These are phyloP conservation scores for Peribatodes rhomboidaria DNA, from an alignment of 2,888 invertebrate species.

Conservation along the genomic window DNA sequence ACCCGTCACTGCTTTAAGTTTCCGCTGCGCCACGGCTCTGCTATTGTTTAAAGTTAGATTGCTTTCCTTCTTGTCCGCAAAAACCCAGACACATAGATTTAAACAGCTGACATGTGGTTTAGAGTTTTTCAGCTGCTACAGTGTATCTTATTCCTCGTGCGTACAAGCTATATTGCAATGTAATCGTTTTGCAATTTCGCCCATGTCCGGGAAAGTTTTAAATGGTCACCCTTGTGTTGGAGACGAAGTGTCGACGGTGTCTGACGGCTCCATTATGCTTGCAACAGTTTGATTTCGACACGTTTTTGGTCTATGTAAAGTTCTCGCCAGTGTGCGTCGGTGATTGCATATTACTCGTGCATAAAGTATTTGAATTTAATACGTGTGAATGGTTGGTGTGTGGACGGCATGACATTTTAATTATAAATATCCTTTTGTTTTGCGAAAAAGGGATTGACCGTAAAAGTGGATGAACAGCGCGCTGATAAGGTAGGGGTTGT, in stretches of 20 bases:
- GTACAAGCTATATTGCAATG: conserved; percentile 38
- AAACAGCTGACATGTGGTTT: conserved; percentile 19
- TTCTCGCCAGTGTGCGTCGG: background rate
- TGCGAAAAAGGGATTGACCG: too few species aligned
- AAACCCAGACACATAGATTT: conserved; percentile 40
- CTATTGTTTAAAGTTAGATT: conserved; percentile 76
- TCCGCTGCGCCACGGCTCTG: conserved; percentile 45
- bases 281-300: conserved; percentile 58
- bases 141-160: conserved; percentile 14
- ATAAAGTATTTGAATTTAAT: background rate
- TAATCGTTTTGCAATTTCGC: conserved; percentile 37
- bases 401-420: background rate
- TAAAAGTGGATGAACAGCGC: too few species aligned
- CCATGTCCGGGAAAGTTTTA: conserved; percentile 64
- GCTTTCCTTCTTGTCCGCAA: conserved; percentile 55
- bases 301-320: conserved; percentile 17
- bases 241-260: conserved; percentile 66
- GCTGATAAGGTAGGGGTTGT: too few species aligned
- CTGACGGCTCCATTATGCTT: conserved; percentile 71
- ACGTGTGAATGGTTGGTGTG: background rate
- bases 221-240: conserved; percentile 67
- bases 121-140: conserved; percentile 22
- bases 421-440: background rate
- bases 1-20: conserved; percentile 25
- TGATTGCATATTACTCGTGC: background rate